Percentiles rank a stretch among this genome's conserved stretches.
Evolutionary conservation across 2,888 invertebrate genomes (phyloP).

Genomic region (Phortica okadai): DNA sequence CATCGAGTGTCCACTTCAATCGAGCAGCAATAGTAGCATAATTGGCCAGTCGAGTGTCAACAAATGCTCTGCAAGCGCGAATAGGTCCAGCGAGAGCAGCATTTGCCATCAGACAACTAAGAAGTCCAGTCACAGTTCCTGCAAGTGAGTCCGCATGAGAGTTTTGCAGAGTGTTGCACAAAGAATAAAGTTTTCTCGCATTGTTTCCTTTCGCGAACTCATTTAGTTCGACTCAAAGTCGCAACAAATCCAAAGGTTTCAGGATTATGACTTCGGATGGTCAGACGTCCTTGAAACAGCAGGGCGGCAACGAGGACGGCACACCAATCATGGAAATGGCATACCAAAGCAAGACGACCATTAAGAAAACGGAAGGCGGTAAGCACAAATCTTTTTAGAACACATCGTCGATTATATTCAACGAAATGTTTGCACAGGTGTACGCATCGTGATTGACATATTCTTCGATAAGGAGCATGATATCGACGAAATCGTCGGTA

Average conservation of each 20-base stretch:
- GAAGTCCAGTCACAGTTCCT: not conserved
- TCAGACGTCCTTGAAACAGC: slow-evolving; percentile 42
- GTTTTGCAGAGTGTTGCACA: not conserved
- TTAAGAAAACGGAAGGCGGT: slow-evolving; percentile 72
- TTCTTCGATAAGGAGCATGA: slow-evolving; percentile 66
- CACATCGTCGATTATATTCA: not conserved
- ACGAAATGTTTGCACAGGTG: slow-evolving; percentile 59
- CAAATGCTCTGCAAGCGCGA: not conserved
- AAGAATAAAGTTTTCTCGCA: not conserved
- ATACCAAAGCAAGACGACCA: slow-evolving; percentile 74
- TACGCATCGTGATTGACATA: slow-evolving; percentile 74
- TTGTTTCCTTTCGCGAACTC: not conserved
- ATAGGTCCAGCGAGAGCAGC: not conserved
- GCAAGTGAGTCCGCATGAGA: not conserved
- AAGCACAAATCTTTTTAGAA: slow-evolving; percentile 29
- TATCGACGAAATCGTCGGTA: slow-evolving; percentile 67
- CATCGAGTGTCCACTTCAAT: not conserved
- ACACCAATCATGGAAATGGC: slow-evolving; percentile 48
- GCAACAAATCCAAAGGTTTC: slow-evolving; percentile 33
- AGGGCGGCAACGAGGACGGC: not conserved
- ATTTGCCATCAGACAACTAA: not conserved
- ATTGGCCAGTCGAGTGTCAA: not conserved
- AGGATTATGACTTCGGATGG: slow-evolving; percentile 44
- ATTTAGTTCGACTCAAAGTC: not conserved
- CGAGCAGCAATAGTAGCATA: not conserved